Evolutionary conservation across 2,888 invertebrate species (phyloP).

Genomic region (Leptinotarsa tumamoca): DNA sequence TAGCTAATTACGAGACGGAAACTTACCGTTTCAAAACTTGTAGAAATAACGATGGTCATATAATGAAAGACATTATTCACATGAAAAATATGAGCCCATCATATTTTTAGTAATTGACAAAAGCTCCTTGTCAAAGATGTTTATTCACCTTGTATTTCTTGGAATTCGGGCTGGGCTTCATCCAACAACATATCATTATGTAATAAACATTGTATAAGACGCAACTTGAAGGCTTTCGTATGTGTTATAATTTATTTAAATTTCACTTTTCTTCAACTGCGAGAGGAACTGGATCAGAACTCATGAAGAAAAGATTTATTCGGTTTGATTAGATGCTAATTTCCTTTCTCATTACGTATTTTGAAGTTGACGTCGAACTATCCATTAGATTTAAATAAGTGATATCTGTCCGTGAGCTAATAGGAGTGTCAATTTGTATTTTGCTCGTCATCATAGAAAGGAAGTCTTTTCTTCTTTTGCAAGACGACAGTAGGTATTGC

Average conservation of each 20-base stretch:
- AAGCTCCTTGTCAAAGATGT: conserved; percentile 6
- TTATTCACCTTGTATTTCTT: conserved; percentile 11
- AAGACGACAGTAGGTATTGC: background rate
- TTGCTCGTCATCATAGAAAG: background rate
- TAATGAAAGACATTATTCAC: background rate
- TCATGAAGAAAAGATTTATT: conserved; percentile 11
- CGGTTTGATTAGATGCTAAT: conserved; percentile 25
- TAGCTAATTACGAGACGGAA: no score
- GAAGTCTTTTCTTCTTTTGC: background rate
- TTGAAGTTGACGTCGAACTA: conserved; percentile 2
- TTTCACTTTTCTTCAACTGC: conserved; percentile 57
- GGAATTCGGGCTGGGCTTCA: conserved; percentile 38
- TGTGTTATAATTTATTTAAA: conserved; percentile 47
- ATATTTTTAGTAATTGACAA: background rate
- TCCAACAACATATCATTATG: conserved; percentile 35
- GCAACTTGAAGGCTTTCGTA: conserved; percentile 39
- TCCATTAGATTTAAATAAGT: conserved; percentile 1
- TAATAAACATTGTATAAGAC: conserved; percentile 46
- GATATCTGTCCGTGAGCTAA: background rate
- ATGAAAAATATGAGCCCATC: conserved; percentile 11
- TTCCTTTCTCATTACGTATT: conserved; percentile 9
- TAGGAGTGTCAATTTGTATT: conserved; percentile 3
- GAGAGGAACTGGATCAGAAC: conserved; percentile 13
- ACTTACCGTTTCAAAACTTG: background rate
- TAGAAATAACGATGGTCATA: background rate